A percentile compares a stretch with the other conserved stretches of the same genome.
These are phyloP conservation scores for Heliconius aoede DNA, from an alignment of 2,888 invertebrate species.

Conservation along the genomic window DNA sequence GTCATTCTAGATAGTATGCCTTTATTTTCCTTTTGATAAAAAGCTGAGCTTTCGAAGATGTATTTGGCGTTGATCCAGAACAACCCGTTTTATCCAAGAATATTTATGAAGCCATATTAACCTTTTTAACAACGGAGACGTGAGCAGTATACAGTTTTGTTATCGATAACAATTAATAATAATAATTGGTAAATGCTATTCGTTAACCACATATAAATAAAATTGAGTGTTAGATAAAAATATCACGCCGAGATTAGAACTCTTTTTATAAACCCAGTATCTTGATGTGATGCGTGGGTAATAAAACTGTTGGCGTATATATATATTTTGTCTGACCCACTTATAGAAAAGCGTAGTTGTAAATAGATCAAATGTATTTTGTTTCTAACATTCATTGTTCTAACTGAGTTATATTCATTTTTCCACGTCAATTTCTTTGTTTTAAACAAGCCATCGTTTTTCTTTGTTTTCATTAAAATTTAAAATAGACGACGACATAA, in stretches of 20 bases:
- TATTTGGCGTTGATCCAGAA: conserved; percentile 37
- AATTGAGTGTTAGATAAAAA: not conserved
- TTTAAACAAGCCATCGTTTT: not conserved
- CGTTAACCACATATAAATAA: not conserved
- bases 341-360: conserved; percentile 15
- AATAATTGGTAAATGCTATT: not conserved
- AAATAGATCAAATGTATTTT: conserved; percentile 17
- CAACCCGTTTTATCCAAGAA: conserved; percentile 18
- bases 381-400: conserved; percentile 6
- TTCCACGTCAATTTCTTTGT: not conserved
- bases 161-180: not conserved
- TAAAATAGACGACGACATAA: not conserved
- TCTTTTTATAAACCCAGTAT: conserved; percentile 1
- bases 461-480: not conserved
- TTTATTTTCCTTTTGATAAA: conserved; percentile 29
- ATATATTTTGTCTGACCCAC: conserved; percentile 22
- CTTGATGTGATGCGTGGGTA: conserved; percentile 1
- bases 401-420: not conserved
- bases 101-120: conserved; percentile 22
- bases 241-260: not conserved
- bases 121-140: conserved; percentile 16
- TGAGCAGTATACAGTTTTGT: not conserved
- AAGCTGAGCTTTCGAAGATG: conserved; percentile 23
- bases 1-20: not conserved
- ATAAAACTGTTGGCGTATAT: conserved; percentile 15